Conservation (phyloP, 23 tunicate species). For the Styela clava region DNA sequence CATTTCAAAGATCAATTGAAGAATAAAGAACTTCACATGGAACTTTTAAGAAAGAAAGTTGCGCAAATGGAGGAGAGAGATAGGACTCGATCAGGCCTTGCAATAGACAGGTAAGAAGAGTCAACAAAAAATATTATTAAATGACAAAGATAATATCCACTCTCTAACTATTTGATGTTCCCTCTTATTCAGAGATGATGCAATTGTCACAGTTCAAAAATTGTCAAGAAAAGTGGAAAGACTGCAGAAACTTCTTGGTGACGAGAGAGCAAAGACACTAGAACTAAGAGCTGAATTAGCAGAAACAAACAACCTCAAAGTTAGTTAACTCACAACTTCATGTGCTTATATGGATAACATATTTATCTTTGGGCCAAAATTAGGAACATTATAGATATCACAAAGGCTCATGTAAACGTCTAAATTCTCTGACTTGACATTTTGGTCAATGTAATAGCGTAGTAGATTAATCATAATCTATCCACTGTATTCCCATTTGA, state of each 20-base stretch:
- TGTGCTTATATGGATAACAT: too few species aligned
- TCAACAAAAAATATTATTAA: not conserved
- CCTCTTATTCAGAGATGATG: constrained; percentile 13
- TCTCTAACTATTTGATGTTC: not conserved
- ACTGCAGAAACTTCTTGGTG: constrained; percentile 75
- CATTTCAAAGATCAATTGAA: constrained; percentile 77
- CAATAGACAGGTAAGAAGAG: constrained; percentile 52
- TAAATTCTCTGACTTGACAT: too few species aligned
- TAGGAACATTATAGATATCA: too few species aligned
- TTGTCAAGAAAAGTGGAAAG: constrained; percentile 86
- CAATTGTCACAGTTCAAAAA: constrained; percentile 69
- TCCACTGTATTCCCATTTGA: too few species aligned
- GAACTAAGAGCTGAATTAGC: constrained; percentile 91
- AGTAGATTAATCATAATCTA: too few species aligned
- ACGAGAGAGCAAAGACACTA: constrained; percentile 77
- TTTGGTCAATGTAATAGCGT: too few species aligned
- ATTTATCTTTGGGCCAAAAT: too few species aligned
- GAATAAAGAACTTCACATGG: constrained; percentile 94
- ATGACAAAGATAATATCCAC: too few species aligned
- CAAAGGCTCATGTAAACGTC: too few species aligned
- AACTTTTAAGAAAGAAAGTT: constrained; percentile 81
- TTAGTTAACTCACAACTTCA: not conserved
- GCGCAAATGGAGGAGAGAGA: constrained; percentile 73
- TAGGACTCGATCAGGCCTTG: constrained; percentile 76
- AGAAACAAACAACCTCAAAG: constrained; percentile 89